A percentile compares a stretch with the other conserved stretches of the same genome.
These are phyloP conservation scores for Enteromius mattozi DNA, from an alignment of 2,797 vertebrate genomes.

Conservation along the genomic window DNA sequence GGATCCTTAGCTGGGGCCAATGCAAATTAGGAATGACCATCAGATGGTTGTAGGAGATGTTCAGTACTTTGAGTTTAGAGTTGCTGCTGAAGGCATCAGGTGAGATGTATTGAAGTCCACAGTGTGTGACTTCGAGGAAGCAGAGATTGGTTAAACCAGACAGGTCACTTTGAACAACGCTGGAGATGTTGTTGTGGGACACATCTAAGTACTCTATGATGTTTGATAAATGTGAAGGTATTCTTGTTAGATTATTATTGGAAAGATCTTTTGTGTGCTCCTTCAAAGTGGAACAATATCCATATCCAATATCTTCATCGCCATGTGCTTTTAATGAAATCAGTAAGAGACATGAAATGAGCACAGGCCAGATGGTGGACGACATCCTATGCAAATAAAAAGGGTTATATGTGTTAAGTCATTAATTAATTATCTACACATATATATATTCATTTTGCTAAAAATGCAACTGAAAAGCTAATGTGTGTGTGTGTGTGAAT, in stretches of 20 bases:
- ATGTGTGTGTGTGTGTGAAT: neutral
- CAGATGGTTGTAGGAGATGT: constrained; percentile 69
- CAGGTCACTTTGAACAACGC: constrained; percentile 56
- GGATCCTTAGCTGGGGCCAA: constrained; percentile 61
- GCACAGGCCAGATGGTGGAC: constrained; percentile 13
- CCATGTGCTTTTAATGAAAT: constrained; percentile 39
- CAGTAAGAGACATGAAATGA: constrained; percentile 19
- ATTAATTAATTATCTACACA: neutral
- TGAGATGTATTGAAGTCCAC: constrained; percentile 66
- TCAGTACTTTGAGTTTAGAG: constrained; percentile 67
- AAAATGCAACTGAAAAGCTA: neutral
- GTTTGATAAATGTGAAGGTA: constrained; percentile 63
- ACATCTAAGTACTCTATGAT: constrained; percentile 69
- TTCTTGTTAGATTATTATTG: constrained; percentile 56
- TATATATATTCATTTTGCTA: neutral
- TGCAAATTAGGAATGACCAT: constrained; percentile 65
- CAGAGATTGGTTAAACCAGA: constrained; percentile 64
- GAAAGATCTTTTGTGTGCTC: constrained; percentile 60
- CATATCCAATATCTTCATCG: constrained; percentile 25
- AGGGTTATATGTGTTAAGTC: neutral
- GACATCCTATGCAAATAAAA: constrained; percentile 43
- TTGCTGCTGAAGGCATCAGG: constrained; percentile 62
- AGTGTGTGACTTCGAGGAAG: constrained; percentile 67
- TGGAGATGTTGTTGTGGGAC: constrained; percentile 69
- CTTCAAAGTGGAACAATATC: constrained; percentile 60